Base-by-base conservation (phyloP, 2,113 vertebrate species). In the Alligator sinensis region DNA sequence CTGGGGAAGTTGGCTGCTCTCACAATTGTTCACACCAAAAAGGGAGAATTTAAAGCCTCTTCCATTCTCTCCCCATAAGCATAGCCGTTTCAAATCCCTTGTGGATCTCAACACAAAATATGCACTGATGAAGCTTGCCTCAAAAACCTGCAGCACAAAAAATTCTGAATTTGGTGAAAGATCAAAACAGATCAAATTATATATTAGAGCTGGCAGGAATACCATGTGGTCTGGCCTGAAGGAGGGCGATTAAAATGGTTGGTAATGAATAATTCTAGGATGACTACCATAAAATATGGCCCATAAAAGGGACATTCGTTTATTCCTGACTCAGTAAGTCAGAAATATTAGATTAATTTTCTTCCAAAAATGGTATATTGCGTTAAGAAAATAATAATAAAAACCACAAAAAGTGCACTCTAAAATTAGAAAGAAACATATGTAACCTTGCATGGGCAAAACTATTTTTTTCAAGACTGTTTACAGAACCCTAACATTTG, bases 401-500 rank as follows among this genome's bases (percentile, higher is more conserved):
- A 47, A 9, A n/a, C 5, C 68, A 11, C 30, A 21, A 58, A 6
- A 3, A 17, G 62, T 12, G 59, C 70, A 60, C 7, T 88, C 77
- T 70, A 47, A 13, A 14, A 0, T 25, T 11, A 84, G 19, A 55
- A 2, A 2, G 18, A 0, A 80, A 11, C 7, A 68, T 17, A 87
- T 82, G 54, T 61, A 82, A 22, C 28, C 62, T 27, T 14, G 5
- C 5, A 57, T 14, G 70, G 77, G 1, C 9, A 55, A 16, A 15
- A 4, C 34, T 12, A 84, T 4, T 68, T 84, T 84, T 19, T 11
- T 77, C 9, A 47, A 47, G 9, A 9, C 9, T 47, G 47, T 47
- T 47, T 47, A 47, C 47, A 47, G 47, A 47, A 47, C 72, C 76
- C 19, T 30, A 77, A 19, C 2, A 76, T 74, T 21, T 58, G 18